Evolutionary conservation across 2,888 invertebrate species (phyloP), one percentile per base, ranked within the genome.

Genomic region (Neoascia interrupta): DNA sequence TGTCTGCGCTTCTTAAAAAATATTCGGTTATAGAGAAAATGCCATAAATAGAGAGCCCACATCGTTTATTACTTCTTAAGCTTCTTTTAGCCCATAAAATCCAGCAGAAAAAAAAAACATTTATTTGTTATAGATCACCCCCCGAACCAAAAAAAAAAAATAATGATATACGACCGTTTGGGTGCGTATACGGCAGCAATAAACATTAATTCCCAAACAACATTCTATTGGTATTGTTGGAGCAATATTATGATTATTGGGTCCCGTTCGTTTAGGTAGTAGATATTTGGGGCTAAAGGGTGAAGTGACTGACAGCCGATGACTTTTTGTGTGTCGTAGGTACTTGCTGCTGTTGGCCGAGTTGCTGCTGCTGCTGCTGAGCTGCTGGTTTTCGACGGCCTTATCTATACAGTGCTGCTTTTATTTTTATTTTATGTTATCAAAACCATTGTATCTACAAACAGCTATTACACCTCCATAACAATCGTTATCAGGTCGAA

Each of bases 171-270:
- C 36, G 61, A 70, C 34, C 53, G 56, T 56, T 53, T 13, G 56
- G 10, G 26, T 43, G 47, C 37, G n/a, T 21, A 47, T 21, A 56
- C 53, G 61, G 21, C 61, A 53, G 43, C 61, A 53, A 70, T 70
- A 70, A 70, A 70, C 31, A 37, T 53, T 70, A 61, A 70, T 61
- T 61, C 61, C 70, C 31, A n/a, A 16, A 61, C 45, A 45, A 70
- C 70, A 53, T 51, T 51, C 51, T 45, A 70, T 61, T 60, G 61
- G 53, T 28, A 61, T 61, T 61, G 70, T 70, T 45, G 36, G 51
- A 61, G 61, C 70, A 70, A 61, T 70, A 70, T 70, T 70, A 61
- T 54, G 70, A 61, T 61, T 70, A 70, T 70, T 61, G 53, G 53
- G n/a, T 43, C 16, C 23, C 28, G 18, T 31, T 10, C 34, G n/a